Evolutionary conservation across 2,797 vertebrate genomes (phyloP).

Genomic region (Loriculus beryllinus): DNA sequence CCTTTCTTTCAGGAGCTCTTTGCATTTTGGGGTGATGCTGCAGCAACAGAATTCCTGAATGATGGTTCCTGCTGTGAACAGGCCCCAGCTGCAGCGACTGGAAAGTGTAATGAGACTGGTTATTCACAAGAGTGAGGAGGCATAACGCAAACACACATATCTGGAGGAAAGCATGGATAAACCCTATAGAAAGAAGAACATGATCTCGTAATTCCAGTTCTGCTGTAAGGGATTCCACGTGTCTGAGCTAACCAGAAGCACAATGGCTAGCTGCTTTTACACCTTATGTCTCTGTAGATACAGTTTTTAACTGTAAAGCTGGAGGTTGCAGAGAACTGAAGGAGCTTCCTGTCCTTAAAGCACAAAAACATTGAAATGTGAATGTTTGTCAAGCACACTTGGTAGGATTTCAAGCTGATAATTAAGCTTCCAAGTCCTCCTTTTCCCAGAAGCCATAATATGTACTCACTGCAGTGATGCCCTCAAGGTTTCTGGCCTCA

Average conservation of each 20-base stretch:
- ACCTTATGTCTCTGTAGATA: not conserved
- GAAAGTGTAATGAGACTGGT: not conserved
- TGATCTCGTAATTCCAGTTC: not conserved
- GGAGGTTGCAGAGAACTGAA: not conserved
- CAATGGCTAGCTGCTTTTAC: fast-evolving
- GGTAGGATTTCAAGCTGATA: not conserved
- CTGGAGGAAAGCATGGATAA: not conserved
- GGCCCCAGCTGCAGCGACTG: conserved; percentile 1
- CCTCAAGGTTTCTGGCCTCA: not conserved
- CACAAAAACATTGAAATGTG: not conserved
- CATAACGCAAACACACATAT: not conserved
- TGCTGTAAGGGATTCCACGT: fast-evolving
- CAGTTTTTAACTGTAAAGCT: not conserved
- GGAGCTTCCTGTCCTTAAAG: not conserved
- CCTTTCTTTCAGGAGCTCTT: not conserved
- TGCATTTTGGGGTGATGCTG: not conserved
- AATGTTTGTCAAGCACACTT: not conserved
- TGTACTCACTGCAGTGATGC: fast-evolving
- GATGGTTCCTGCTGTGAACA: fast-evolving
- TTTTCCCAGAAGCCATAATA: not conserved
- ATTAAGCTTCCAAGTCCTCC: not conserved
- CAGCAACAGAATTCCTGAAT: not conserved
- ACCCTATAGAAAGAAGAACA: not conserved
- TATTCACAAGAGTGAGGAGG: not conserved
- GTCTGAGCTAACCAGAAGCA: fast-evolving